Base-by-base conservation (phyloP, 2,888 invertebrate genomes). In the Theretra japonica region DNA sequence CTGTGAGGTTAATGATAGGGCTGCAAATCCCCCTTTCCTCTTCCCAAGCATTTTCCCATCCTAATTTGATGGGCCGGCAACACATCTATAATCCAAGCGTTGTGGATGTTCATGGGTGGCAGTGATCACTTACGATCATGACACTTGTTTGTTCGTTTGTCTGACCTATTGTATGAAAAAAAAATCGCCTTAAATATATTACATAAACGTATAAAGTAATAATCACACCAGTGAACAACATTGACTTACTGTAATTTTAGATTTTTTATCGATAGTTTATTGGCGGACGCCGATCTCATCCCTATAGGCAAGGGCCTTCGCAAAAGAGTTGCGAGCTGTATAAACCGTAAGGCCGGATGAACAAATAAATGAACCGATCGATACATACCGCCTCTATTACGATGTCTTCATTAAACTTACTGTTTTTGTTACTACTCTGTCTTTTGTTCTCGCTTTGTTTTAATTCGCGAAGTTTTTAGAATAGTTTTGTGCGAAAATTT, bases 331-430 rank as follows among this genome's bases (percentile, higher is more conserved):
- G 91, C 88, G 87, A 88, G 86, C 87, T 84, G 87, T 82, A 87
- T 90, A 88, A 90, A 90, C 87, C 88, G 87, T 90, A 91, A 91
- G 89, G 85, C 88, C 79, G 90, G 92, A 92, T 92, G 92, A 90
- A 93, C 91, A 92, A 93, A 92, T 91, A 92, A 92, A 92, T 91
- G 91, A 92, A 87, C 77, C 87, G 89, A 92, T 92, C 89, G 86
- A 90, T 90, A 83, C 77, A 57, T 75, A 73, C 75, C 77, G 75
- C 77, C 77, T 75, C 23, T 48, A 73, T 59, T 72, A 19, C 21
- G 65, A 30, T 59, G 33, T 75, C 75, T 76, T 78, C 81, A 75
- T 82, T 86, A 87, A 53, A n/a, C 53, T 83, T 82, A 87, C 83
- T 82, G 78, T 77, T 79, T 81, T 79, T 79, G 83, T 86, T 83